Evolutionary conservation across 2,113 vertebrate genomes (phyloP).

Genomic region (Lagopus muta): DNA sequence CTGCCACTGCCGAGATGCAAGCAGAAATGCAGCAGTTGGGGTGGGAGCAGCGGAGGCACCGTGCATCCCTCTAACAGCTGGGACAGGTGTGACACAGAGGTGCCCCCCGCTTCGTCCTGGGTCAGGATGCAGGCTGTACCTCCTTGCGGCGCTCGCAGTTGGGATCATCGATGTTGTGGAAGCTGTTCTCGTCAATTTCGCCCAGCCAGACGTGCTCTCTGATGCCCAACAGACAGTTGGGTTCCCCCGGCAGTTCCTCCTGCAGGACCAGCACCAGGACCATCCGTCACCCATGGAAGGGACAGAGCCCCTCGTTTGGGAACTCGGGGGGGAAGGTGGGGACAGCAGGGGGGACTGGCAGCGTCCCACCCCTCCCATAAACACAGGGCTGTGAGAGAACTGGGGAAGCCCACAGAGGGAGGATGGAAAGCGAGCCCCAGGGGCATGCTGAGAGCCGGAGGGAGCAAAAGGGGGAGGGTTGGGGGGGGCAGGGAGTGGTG

Average conservation of each 20-base stretch:
- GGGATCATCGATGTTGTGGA: constrained; percentile 97
- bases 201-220: constrained; percentile 97
- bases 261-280: constrained; percentile 27
- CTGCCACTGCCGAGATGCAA: not conserved
- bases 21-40: not conserved
- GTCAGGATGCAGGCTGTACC: constrained; percentile 68
- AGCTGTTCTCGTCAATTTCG: constrained; percentile 95
- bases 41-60: rapidly evolving
- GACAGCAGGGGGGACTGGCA: not conserved
- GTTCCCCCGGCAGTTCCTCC: constrained; percentile 97
- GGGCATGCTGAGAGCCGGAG: no score
- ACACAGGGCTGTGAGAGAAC: no score
- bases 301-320: not conserved
- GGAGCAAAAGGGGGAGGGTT: not conserved
- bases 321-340: rapidly evolving
- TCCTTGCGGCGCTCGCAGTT: constrained; percentile 95
- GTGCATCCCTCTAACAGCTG: not conserved
- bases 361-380: not conserved
- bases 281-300: not conserved
- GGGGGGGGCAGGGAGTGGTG: not conserved
- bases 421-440: no score
- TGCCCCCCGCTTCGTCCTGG: rapidly evolving
- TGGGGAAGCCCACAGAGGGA: no score
- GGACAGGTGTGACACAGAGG: no score
- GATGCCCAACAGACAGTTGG: constrained; percentile 98